phyloP scores from a whole-genome alignment of 1,140 invertebrate species.

The Acromyrmex charruanus region DNA sequence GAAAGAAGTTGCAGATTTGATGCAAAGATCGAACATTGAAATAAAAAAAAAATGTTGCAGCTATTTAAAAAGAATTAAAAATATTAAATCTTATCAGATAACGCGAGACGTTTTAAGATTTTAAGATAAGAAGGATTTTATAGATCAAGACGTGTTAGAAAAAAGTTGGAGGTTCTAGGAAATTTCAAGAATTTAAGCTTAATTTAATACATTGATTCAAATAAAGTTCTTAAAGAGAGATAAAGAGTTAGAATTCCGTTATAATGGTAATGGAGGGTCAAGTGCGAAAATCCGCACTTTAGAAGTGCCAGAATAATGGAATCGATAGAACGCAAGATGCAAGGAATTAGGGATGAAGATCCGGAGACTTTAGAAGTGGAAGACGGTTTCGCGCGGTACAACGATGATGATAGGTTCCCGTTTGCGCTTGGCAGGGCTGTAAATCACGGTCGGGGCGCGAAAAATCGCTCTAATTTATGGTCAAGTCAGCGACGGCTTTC shows the following conservation, averaged over 20 bases:
- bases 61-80: no score
- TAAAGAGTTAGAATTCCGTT: not conserved
- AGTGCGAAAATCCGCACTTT: not conserved
- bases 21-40: constrained; percentile 17
- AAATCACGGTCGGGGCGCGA: constrained; percentile 52
- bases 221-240: not conserved
- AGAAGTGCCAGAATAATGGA: not conserved
- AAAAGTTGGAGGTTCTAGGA: not conserved
- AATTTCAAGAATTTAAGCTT: not conserved
- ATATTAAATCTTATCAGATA: no score
- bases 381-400: constrained; percentile 36
- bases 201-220: constrained; percentile 11
- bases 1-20: not conserved
- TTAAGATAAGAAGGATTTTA: not conserved
- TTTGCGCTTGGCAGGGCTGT: constrained; percentile 53
- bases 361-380: not conserved
- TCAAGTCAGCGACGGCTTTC: constrained; percentile 61
- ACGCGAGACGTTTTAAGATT: constrained; percentile 9
- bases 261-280: not conserved
- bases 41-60: constrained; percentile 23
- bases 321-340: not conserved
- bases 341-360: constrained; percentile 13
- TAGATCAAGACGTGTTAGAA: not conserved
- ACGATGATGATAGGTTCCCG: constrained; percentile 52
- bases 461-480: constrained; percentile 63